A percentile compares a stretch with the other conserved stretches of the same genome.
These are phyloP conservation scores for Orcinus orca DNA, from an alignment of 2,113 vertebrate genomes.

Conservation along the genomic window DNA sequence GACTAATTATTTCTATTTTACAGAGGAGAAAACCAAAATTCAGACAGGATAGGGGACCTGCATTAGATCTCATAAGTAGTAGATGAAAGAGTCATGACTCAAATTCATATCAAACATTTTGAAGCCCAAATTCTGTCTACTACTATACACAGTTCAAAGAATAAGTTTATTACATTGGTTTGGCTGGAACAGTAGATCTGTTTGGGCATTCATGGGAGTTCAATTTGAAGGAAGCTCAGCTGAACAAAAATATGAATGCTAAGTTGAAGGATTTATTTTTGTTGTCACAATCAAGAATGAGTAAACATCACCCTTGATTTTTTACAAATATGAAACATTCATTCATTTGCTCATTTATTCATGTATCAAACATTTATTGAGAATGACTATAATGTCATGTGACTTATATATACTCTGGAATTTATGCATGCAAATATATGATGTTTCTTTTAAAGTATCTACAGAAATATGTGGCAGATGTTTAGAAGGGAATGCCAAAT, in stretches of 20 bases:
- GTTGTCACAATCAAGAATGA: slow-evolving; percentile 2
- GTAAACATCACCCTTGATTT: not conserved
- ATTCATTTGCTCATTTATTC: slow-evolving; percentile 48
- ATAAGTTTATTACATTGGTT: not conserved
- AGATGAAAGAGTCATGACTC: not conserved
- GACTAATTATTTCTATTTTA: not conserved
- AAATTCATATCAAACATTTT: slow-evolving; percentile 17
- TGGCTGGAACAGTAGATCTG: not conserved
- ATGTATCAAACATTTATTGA: slow-evolving; percentile 12
- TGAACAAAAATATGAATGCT: slow-evolving; percentile 31
- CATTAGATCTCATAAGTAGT: not conserved
- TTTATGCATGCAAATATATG: not conserved
- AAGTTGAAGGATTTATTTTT: slow-evolving; percentile 23
- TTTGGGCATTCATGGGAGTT: slow-evolving; percentile 32
- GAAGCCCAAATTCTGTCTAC: not conserved
- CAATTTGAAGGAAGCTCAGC: not conserved
- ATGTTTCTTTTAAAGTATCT: slow-evolving; percentile 4
- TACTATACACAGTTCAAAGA: not conserved
- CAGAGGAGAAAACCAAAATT: not conserved
- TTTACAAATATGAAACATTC: not conserved
- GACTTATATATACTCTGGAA: not conserved
- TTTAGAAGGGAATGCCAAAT: not conserved
- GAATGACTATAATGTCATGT: not conserved
- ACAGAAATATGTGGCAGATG: not conserved
- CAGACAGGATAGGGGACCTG: not conserved